Conservation (phyloP, 1,140 invertebrate genomes). For the Drosophila auraria region DNA sequence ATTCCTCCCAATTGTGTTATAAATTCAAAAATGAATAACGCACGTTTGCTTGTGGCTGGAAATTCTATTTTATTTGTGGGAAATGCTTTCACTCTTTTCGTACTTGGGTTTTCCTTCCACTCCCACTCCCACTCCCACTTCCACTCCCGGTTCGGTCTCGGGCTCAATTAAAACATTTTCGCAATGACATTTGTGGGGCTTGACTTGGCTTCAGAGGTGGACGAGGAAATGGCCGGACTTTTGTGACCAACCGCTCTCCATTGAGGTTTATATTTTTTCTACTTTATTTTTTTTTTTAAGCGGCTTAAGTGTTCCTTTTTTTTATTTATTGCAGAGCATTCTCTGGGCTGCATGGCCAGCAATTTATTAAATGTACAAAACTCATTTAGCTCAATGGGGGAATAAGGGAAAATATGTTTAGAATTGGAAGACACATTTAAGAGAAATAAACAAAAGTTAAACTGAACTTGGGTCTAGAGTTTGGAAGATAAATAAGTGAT, state of each 20-base stretch:
- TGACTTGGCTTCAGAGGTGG: slow-evolving; percentile 19
- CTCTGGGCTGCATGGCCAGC: slow-evolving; percentile 30
- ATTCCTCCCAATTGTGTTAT: slow-evolving; percentile 80
- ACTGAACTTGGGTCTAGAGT: too few species aligned
- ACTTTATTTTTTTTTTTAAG: slow-evolving; percentile 32
- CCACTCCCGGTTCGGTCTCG: slow-evolving; percentile 1
- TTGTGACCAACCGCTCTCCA: slow-evolving; percentile 5
- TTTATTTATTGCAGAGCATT: slow-evolving; percentile 19
- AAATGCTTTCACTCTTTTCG: slow-evolving; percentile 62
- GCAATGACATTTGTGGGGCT: slow-evolving; percentile 52
- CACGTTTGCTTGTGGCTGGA: slow-evolving; percentile 79
- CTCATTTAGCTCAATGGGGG: neutral
- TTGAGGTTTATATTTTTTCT: slow-evolving; percentile 15
- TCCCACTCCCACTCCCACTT: neutral
- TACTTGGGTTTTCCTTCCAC: slow-evolving; percentile 6
- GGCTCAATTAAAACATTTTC: slow-evolving; percentile 55
- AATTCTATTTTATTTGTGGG: slow-evolving; percentile 78
- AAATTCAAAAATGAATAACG: slow-evolving; percentile 84
- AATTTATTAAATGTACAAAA: slow-evolving; percentile 51
- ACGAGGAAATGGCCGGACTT: slow-evolving; percentile 8
- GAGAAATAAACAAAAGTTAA: too few species aligned
- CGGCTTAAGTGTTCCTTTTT: slow-evolving; percentile 52
- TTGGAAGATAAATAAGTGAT: too few species aligned
- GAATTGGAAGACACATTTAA: neutral
- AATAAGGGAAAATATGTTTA: neutral